Percentiles rank a stretch among this genome's conserved stretches.
phyloP scores from a whole-genome alignment of 2,888 invertebrate genomes.

The Temnothorax unifasciatus region DNA sequence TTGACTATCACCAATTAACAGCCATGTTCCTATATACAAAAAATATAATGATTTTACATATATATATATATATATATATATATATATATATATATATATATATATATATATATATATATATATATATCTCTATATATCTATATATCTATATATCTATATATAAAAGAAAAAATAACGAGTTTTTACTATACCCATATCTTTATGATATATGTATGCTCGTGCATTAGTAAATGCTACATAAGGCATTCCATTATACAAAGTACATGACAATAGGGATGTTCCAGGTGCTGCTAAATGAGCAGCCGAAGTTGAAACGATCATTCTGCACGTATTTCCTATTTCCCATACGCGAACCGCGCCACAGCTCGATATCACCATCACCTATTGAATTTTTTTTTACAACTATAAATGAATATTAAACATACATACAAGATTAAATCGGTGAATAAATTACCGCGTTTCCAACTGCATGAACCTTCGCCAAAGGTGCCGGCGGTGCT shows the following conservation, averaged over 20 bases:
- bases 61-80: conserved; percentile 42
- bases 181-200: conserved; percentile 89
- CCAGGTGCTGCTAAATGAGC: conserved; percentile 83
- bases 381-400: conserved; percentile 67
- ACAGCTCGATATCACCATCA: conserved; percentile 85
- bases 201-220: conserved; percentile 94
- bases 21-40: conserved; percentile 85
- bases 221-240: conserved; percentile 95
- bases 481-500: conserved; percentile 83
- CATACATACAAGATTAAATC: not conserved
- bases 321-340: conserved; percentile 81
- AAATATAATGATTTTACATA: conserved; percentile 35
- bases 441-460: conserved; percentile 77
- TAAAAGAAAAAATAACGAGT: not conserved
- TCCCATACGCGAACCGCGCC: conserved; percentile 86
- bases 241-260: conserved; percentile 91
- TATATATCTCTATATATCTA: no score
- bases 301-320: conserved; percentile 84
- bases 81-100: conserved; percentile 8
- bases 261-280: conserved; percentile 82
- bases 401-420: not conserved
- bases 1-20: conserved; percentile 86
- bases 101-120: not conserved
- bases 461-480: conserved; percentile 84
- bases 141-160: conserved; percentile 38